Conservation (phyloP, 2,888 invertebrate species). For the Drosophila prostipennis region DNA sequence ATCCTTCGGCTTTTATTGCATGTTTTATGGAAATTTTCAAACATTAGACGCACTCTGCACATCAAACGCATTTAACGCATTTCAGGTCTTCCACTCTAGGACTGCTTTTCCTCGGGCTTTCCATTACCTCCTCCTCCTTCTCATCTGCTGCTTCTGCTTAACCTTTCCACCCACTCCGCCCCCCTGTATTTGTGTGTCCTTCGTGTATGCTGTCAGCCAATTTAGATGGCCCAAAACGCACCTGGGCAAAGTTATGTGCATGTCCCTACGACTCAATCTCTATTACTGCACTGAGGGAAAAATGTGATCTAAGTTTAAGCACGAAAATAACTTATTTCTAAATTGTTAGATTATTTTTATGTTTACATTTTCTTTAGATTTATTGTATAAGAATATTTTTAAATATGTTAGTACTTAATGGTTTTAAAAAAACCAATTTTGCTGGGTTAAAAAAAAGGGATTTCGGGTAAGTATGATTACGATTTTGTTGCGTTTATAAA, state of each 20-base stretch:
- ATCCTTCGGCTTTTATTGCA: slow-evolving; percentile 72
- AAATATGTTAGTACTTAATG: too few species aligned
- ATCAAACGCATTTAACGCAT: slow-evolving; percentile 73
- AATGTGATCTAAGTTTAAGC: too few species aligned
- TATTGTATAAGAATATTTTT: too few species aligned
- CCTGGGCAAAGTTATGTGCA: slow-evolving; percentile 46
- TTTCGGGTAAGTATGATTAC: too few species aligned
- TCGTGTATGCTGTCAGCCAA: slow-evolving; percentile 44
- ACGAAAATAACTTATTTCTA: too few species aligned
- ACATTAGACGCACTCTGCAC: slow-evolving; percentile 68
- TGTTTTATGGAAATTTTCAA: slow-evolving; percentile 78
- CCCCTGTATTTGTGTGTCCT: slow-evolving; percentile 31
- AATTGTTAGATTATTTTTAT: too few species aligned
- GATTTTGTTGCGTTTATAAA: too few species aligned
- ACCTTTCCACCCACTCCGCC: not conserved
- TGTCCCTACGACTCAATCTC: slow-evolving; percentile 51
- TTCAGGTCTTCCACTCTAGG: slow-evolving; percentile 36
- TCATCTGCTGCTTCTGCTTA: not conserved
- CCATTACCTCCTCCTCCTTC: not conserved
- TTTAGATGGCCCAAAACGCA: slow-evolving; percentile 48
- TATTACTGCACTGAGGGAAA: slow-evolving; percentile 24
- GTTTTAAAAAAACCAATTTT: too few species aligned
- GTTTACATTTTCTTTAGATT: too few species aligned
- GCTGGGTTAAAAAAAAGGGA: too few species aligned
- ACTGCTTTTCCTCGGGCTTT: not conserved